A percentile compares a stretch with the other conserved stretches of the same genome.
These are phyloP conservation scores for Eupithecia pulchellata DNA, from an alignment of 2,888 invertebrate species.

Conservation along the genomic window DNA sequence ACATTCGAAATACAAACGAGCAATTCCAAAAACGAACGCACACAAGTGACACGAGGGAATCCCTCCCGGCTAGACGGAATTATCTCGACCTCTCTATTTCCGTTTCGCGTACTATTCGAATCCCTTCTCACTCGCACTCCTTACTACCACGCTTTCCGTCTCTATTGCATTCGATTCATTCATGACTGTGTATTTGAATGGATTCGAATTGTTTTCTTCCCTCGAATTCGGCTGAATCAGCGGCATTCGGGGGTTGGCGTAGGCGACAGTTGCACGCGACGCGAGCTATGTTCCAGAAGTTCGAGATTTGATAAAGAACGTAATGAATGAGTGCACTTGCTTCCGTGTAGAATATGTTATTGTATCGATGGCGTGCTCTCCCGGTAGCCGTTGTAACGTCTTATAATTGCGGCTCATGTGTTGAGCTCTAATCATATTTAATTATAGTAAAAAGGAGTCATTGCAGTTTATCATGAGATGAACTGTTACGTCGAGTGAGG, in stretches of 20 bases:
- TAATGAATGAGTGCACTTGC: conserved; percentile 63
- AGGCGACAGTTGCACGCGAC: conserved; percentile 63
- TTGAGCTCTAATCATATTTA: conserved; percentile 83
- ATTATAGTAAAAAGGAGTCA: conserved; percentile 81
- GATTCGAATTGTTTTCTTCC: conserved; percentile 73
- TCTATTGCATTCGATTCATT: conserved; percentile 83
- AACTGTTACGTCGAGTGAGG: conserved; percentile 79
- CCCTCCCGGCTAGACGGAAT: conserved; percentile 85
- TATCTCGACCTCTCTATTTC: conserved; percentile 84
- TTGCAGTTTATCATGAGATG: conserved; percentile 83
- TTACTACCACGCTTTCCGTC: conserved; percentile 55
- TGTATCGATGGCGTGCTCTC: conserved; percentile 75
- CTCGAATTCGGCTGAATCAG: conserved; percentile 60
- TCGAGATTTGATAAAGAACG: conserved; percentile 29
- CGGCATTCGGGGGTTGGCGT: conserved; percentile 61
- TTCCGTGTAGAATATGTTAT: conserved; percentile 72
- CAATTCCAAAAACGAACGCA: conserved; percentile 81
- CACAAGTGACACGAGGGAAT: conserved; percentile 85
- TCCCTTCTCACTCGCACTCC: conserved; percentile 70
- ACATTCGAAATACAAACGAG: conserved; percentile 75
- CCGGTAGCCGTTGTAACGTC: conserved; percentile 79
- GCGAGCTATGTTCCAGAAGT: conserved; percentile 27
- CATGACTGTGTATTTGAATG: conserved; percentile 82
- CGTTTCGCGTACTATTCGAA: conserved; percentile 84
- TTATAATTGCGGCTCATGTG: conserved; percentile 82